Evolutionary conservation across 2,113 vertebrate genomes (phyloP).

Genomic region (Condylura cristata): DNA sequence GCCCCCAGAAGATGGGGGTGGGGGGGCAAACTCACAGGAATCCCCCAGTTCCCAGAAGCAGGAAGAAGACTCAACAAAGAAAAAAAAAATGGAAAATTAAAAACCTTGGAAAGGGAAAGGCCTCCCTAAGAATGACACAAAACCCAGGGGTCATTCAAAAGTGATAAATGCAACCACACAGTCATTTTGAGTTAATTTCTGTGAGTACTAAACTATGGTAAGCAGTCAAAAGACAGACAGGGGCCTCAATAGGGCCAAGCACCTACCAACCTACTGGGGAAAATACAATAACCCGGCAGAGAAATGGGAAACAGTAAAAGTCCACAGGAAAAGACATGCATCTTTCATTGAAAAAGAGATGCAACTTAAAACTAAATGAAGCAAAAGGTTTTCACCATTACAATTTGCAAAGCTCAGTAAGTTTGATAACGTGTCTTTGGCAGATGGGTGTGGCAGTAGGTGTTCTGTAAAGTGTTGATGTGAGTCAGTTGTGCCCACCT

Average conservation of each 20-base stretch:
- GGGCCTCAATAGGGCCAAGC: background rate
- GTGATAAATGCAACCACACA: background rate
- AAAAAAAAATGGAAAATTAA: background rate
- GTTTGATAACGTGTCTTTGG: background rate
- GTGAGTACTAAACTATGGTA: background rate
- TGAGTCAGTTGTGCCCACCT: background rate
- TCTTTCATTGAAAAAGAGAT: background rate
- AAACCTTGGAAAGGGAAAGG: background rate
- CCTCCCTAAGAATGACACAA: background rate
- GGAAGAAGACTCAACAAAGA: background rate
- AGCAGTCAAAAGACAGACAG: background rate
- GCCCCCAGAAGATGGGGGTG: background rate
- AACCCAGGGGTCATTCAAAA: background rate
- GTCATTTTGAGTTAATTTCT: constrained; percentile 42
- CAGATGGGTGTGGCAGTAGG: background rate
- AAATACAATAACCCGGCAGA: background rate
- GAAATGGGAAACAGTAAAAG: background rate
- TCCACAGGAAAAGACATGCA: background rate
- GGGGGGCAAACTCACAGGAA: too few species aligned
- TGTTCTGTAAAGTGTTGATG: background rate
- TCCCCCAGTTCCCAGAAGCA: background rate
- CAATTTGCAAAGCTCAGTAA: background rate
- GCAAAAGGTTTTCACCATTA: background rate
- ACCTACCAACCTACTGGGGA: background rate
- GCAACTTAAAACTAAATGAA: background rate